phyloP scores from a whole-genome alignment of 2,113 vertebrate species.

The Rhadina sibilatrix region DNA sequence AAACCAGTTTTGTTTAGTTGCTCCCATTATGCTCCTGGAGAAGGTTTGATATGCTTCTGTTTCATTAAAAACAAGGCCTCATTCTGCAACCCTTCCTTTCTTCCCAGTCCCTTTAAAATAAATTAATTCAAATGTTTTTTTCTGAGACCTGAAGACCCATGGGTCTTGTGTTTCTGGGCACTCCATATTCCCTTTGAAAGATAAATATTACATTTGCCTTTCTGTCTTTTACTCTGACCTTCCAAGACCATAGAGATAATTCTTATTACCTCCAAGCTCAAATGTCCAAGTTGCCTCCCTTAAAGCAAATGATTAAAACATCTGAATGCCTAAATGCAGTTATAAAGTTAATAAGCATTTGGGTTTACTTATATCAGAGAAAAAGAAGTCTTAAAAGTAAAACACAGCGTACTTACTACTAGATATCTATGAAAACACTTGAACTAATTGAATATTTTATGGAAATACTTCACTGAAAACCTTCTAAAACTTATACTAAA shows the following conservation, averaged over 20 bases:
- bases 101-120: neutral
- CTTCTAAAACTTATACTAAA: neutral
- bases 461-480: neutral
- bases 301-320: neutral
- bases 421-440: neutral
- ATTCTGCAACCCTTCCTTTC: neutral
- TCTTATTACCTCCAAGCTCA: neutral
- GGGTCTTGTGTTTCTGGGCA: neutral
- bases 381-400: neutral
- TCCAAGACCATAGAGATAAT: neutral
- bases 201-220: neutral
- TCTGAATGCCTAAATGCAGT: neutral
- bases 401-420: neutral
- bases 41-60: neutral
- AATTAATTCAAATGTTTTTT: neutral
- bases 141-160: neutral
- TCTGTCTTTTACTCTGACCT: neutral
- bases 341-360: neutral
- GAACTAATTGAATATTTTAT: neutral
- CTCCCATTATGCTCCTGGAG: neutral
- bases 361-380: neutral
- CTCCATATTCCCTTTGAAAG: neutral
- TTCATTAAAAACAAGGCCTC: neutral
- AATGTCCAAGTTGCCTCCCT: neutral
- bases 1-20: neutral